Percentiles rank a stretch among this genome's conserved stretches.
Evolutionary conservation across 2,888 invertebrate species (phyloP).

Genomic region (Automeris io): DNA sequence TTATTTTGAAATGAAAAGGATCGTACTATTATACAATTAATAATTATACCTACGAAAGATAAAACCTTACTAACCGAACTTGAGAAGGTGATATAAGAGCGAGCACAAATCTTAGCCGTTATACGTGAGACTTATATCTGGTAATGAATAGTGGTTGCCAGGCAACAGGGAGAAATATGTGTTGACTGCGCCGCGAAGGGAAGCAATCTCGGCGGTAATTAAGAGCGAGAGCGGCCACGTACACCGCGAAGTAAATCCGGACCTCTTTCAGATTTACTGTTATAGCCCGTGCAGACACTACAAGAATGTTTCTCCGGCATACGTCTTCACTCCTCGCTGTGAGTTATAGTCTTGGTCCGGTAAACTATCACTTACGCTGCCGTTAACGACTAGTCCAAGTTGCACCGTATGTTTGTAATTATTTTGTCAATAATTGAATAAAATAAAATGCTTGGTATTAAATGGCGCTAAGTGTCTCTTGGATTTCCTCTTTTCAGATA

Average conservation of each 20-base stretch:
- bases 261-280: slow-evolving; percentile 70
- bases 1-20: too few relatives aligned
- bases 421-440: slow-evolving; percentile 14
- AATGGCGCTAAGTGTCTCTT: too few relatives aligned
- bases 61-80: neutral
- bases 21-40: too few relatives aligned
- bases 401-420: slow-evolving; percentile 14
- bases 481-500: too few relatives aligned
- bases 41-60: too few relatives aligned
- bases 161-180: slow-evolving; percentile 32
- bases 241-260: slow-evolving; percentile 48
- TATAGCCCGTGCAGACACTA: slow-evolving; percentile 52
- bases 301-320: slow-evolving; percentile 33
- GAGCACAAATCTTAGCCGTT: neutral
- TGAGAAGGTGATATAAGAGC: neutral
- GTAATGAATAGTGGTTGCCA: slow-evolving; percentile 24
- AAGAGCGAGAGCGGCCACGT: slow-evolving; percentile 43
- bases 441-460: slow-evolving; percentile 7
- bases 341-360: slow-evolving; percentile 44
- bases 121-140: slow-evolving; percentile 5
- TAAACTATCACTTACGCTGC: slow-evolving; percentile 43
- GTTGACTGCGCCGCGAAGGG: slow-evolving; percentile 31
- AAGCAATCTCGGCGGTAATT: slow-evolving; percentile 66
- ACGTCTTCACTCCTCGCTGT: slow-evolving; percentile 38
- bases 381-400: slow-evolving; percentile 33